These are phyloP conservation scores for Chrosomus eos DNA, from an alignment of 2,797 vertebrate species.

Conservation along the genomic window DNA sequence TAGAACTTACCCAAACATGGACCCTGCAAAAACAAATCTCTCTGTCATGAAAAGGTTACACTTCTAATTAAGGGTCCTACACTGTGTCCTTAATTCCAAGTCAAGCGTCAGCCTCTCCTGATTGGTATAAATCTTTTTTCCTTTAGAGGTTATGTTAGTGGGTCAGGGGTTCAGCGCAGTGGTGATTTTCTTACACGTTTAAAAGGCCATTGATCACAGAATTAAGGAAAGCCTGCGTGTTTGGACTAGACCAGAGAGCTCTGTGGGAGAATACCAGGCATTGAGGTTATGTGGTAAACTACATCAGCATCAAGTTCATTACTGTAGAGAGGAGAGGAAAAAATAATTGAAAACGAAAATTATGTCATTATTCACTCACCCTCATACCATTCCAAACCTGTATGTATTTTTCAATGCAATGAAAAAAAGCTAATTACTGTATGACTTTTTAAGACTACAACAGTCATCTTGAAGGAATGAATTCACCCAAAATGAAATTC, in stretches of 20 bases:
- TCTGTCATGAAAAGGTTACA: conserved; percentile 80
- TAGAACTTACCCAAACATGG: conserved; percentile 83
- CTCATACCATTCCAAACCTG: not conserved
- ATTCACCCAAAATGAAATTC: not conserved
- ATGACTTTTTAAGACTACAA: not conserved
- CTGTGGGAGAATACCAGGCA: conserved; percentile 25
- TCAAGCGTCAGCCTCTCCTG: conserved; percentile 76
- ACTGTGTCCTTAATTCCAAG: conserved; percentile 74
- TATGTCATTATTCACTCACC: not conserved
- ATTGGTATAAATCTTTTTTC: conserved; percentile 78
- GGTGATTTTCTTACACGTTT: conserved; percentile 81
- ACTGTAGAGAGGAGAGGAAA: not conserved
- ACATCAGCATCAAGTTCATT: conserved; percentile 14
- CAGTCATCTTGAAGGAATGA: not conserved
- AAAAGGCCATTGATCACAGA: conserved; percentile 82
- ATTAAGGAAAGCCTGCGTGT: conserved; percentile 72
- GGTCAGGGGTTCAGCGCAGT: conserved; percentile 74
- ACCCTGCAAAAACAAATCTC: conserved; percentile 82
- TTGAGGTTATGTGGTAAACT: conserved; percentile 10
- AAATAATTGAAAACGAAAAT: not conserved
- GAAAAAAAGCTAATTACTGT: not conserved
- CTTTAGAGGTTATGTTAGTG: conserved; percentile 74
- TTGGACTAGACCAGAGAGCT: conserved; percentile 31
- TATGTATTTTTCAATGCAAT: conserved; percentile 1
- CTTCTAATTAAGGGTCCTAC: conserved; percentile 76